A percentile compares a stretch with the other conserved stretches of the same genome.
Evolutionary conservation across 2,888 invertebrate species (phyloP).

Genomic region (Carterocephalus palaemon): DNA sequence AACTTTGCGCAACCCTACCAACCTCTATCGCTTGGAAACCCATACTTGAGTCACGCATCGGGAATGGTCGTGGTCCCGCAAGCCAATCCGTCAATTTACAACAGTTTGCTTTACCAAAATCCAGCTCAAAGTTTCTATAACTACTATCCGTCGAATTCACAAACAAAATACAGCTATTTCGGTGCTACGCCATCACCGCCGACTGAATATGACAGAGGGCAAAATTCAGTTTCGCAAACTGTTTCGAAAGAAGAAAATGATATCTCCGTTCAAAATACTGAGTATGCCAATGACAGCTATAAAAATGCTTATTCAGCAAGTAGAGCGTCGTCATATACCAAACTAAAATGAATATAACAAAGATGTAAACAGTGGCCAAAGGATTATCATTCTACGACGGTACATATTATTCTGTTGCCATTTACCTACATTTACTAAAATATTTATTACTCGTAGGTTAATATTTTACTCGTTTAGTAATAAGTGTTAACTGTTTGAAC

Average conservation of each 20-base stretch:
- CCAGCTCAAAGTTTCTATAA: constrained; percentile 60
- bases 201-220: constrained; percentile 58
- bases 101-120: constrained; percentile 54
- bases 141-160: constrained; percentile 60
- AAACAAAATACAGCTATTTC: constrained; percentile 57
- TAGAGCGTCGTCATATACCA: constrained; percentile 49
- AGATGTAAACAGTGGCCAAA: constrained; percentile 20
- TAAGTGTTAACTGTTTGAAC: not conserved
- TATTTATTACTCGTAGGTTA: constrained; percentile 15
- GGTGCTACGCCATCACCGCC: constrained; percentile 40
- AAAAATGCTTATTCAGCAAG: constrained; percentile 54
- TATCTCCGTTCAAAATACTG: constrained; percentile 46
- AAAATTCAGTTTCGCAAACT: constrained; percentile 45
- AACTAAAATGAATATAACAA: constrained; percentile 37
- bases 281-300: constrained; percentile 55
- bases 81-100: constrained; percentile 56
- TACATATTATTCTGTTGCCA: constrained; percentile 12
- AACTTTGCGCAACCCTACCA: constrained; percentile 51
- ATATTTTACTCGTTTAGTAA: constrained; percentile 5
- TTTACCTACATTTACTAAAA: constrained; percentile 17
- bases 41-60: constrained; percentile 58
- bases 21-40: constrained; percentile 45
- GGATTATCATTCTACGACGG: constrained; percentile 1
- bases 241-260: constrained; percentile 64
- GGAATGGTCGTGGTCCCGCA: constrained; percentile 61